Conservation (phyloP, 2,797 vertebrate species). For the Chiloscyllium punctatum region DNA sequence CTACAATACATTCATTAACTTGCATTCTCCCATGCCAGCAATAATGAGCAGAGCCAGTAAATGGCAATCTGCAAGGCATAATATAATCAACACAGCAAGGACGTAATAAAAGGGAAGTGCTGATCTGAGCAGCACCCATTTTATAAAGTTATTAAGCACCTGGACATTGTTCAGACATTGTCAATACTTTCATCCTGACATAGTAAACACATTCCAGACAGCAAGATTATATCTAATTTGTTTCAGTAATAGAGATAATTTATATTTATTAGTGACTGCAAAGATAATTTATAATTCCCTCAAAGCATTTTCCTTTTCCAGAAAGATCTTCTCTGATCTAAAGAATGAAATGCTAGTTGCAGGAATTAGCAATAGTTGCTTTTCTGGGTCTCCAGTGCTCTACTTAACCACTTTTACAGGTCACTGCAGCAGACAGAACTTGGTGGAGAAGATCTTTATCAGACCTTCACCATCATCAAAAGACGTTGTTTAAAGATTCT, state of each 20-base stretch:
- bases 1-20: neutral
- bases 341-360: neutral
- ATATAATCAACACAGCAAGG: neutral
- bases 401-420: neutral
- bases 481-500: neutral
- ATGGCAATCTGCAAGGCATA: neutral
- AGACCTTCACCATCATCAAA: too few relatives aligned
- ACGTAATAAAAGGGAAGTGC: neutral
- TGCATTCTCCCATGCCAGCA: neutral
- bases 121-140: neutral
- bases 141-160: neutral
- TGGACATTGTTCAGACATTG: neutral
- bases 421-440: too few relatives aligned
- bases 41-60: neutral
- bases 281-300: neutral
- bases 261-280: neutral
- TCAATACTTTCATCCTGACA: neutral
- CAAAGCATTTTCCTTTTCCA: neutral
- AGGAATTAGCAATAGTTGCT: neutral
- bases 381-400: neutral
- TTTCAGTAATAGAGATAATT: neutral
- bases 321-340: neutral
- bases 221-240: neutral
- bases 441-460: too few relatives aligned
- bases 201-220: neutral